Evolutionary conservation across 2,797 vertebrate genomes (phyloP), one percentile per base, ranked within the genome.

Genomic region (Pseudopleuronectes americanus): DNA sequence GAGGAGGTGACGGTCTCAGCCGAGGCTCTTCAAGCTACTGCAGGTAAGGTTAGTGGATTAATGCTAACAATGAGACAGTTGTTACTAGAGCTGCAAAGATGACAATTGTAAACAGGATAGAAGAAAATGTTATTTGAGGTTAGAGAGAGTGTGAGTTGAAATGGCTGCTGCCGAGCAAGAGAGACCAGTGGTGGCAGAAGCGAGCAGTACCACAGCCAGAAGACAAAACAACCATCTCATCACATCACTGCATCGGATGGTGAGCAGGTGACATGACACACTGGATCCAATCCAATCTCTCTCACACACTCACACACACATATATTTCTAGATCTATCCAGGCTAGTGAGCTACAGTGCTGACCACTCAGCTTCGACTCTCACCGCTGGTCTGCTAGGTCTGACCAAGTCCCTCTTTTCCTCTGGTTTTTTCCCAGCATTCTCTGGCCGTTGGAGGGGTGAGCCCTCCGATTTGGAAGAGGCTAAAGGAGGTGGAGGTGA

Each of bases 381-480:
- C 94, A 99, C 97, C 94, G 95, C 94, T 84, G 96, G 94, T 87
- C 94, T 96, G 89, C 83, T 79, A 13, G 96, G 95, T 92, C 94
- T 95, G 72, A 96, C 95, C 80, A 93, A 81, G 86, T 97, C 96
- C 84, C 92, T 96, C 84, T 95, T 96, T 73, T 99, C 96, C 80
- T 98, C 96, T 2, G 94, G 74, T 53, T 97, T 98, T 94, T 97
- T 97, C 75, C 90, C 92, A 87, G 91, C 92, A 63, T 92, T 95
- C 89, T 97, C 96, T 53, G 94, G 94, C 77, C 96, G 95, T 43
- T 96, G 96, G 0, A 96, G 96, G 59, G 96, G 95, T 0, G 96
- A 96, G 31, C 96, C 96, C 90, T 98, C 97, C 0, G 96, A 97
- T 88, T 97, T 98, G 85, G 96, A 98, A 6, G 96, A 97, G 38